A percentile compares a stretch with the other conserved stretches of the same genome.
Conservation (phyloP, 2,797 vertebrate species). For the Hafferia zeledoni region DNA sequence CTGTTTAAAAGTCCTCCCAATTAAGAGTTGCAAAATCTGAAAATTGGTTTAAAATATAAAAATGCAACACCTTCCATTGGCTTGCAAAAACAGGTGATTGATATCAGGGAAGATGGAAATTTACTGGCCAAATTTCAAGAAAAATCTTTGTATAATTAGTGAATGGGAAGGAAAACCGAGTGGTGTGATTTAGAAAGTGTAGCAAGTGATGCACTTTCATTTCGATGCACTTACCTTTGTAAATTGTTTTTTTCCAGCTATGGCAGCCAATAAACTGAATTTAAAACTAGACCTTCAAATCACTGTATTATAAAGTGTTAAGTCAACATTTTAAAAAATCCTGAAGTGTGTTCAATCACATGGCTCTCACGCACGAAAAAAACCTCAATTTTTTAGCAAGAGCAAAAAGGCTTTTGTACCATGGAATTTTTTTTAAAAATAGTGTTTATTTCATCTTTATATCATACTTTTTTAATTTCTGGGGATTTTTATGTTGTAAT, state of each 20-base stretch:
- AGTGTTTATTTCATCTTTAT: not conserved
- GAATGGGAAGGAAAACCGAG: not conserved
- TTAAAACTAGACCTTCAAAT: not conserved
- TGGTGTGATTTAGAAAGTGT: not conserved
- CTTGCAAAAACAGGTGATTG: not conserved
- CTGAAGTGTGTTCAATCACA: not conserved
- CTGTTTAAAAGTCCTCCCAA: not conserved
- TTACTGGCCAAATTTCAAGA: not conserved
- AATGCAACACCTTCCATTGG: not conserved
- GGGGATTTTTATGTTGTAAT: not conserved
- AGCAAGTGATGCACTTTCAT: not conserved
- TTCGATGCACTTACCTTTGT: not conserved
- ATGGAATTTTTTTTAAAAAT: not conserved
- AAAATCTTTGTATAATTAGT: not conserved
- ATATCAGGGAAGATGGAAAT: not conserved
- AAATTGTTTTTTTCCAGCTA: not conserved
- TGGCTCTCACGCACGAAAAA: not conserved
- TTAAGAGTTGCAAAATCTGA: not conserved
- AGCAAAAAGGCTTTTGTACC: accelerated
- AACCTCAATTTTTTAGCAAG: not conserved
- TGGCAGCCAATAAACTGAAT: not conserved
- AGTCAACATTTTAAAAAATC: not conserved
- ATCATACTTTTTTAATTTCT: not conserved
- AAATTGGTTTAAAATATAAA: not conserved
- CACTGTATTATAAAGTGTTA: not conserved